Evolutionary conservation across 2,888 invertebrate species (phyloP).

Genomic region (Trilocha varians): DNA sequence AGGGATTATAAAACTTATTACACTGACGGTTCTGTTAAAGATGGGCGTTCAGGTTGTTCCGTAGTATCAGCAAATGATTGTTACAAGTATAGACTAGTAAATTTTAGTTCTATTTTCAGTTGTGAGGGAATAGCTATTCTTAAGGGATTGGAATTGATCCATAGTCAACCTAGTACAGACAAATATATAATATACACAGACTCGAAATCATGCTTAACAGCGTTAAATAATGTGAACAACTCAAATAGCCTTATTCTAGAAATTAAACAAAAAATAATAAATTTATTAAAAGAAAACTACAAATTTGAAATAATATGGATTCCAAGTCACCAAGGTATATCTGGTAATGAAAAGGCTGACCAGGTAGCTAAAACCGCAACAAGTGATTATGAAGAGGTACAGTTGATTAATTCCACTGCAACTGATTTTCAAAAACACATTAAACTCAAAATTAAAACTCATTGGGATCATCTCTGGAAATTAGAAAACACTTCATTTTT

Average conservation of each 20-base stretch:
- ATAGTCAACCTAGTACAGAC: not conserved
- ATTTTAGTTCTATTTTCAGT: constrained; percentile 1
- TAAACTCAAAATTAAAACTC: too few species aligned
- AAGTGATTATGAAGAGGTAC: too few species aligned
- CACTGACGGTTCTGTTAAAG: constrained; percentile 1
- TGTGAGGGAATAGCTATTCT: constrained; percentile 3
- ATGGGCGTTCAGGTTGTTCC: constrained; percentile 1
- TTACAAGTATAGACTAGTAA: constrained; percentile 1
- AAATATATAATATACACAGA: constrained; percentile 3
- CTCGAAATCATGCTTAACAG: constrained; percentile 4
- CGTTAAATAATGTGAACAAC: not conserved
- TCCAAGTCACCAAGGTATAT: too few species aligned
- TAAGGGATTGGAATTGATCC: constrained; percentile 1
- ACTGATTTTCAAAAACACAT: too few species aligned
- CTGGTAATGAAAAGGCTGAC: not conserved
- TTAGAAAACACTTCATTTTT: too few species aligned
- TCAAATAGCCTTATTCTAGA: not conserved
- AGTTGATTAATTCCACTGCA: too few species aligned
- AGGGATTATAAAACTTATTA: constrained; percentile 1
- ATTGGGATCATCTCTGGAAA: too few species aligned
- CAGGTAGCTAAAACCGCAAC: too few species aligned
- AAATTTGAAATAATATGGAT: too few species aligned
- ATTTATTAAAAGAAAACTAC: not conserved
- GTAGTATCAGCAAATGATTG: not conserved
- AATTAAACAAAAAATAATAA: not conserved